Base-by-base conservation (phyloP, 2,888 invertebrate genomes). In the Caenorhabditis parvicauda region DNA sequence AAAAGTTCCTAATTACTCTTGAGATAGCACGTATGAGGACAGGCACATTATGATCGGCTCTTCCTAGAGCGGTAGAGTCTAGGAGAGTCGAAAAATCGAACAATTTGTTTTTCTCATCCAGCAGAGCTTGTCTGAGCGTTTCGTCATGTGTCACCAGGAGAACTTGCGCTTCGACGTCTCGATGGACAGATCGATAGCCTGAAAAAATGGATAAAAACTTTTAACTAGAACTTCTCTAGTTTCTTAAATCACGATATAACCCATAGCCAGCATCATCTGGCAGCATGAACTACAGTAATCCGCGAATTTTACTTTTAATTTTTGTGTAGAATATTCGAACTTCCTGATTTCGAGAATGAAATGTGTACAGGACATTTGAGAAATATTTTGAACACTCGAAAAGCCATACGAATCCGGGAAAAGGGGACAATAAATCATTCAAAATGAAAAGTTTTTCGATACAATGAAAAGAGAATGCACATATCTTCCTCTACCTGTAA, bases 121-220 rank as follows among this genome's bases (percentile, higher is more conserved):
- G 48, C 35, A 79, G 55, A 37, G 66, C 56, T 35, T 43, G 19
- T 22, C 59, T 64, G 19, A 92, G 84, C 1, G 84, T 81, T 53
- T 83, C 78, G 80, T 90, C 89, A 47, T 85, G 85, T 0, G 96
- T 96, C 2, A 92, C 87, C 55, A 98, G 85, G 28, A 90, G 89
- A 0, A 96, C 85, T 83, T 96, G 95, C 0, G 90, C 90, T 84
- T 98, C 98, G 19, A 98, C 85, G 82, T 98, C 98, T 29, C 91
- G 87, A 65, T 88, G 87, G 0, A 93, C 91, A 0, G 76, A 77
- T 29, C 79, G 76, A 57, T 72, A 78, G n/a, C 79, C 74, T 74
- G 38, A 35, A 43, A 41, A 35, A 28, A 27, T 49, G 12, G 1
- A 12, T n/a, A 46, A 46, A 9, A 27, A 29, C 1, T 14, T 14